Base-by-base conservation (phyloP, 2,113 vertebrate species). In the Cyanistes caeruleus region DNA sequence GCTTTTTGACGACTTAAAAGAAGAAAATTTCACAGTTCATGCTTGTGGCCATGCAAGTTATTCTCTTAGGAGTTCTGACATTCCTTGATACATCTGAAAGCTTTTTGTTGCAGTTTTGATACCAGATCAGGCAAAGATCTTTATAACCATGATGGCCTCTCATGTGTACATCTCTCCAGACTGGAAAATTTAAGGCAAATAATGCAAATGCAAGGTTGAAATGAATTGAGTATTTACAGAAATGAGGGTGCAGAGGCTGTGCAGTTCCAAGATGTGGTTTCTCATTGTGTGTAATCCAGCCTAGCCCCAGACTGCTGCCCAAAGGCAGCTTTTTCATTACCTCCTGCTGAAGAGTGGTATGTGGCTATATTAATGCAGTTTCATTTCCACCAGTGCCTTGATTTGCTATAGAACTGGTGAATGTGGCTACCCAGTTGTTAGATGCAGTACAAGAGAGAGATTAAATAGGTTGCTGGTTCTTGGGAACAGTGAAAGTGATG, bases 231-330 rank as follows among this genome's bases (percentile, higher is more conserved):
- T 7, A 2, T 44, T 67, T 74, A 74, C 35, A 13, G 67, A 76
- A 59, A 52, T 0, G 0, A 0, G 2, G 16, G 3, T 39, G 43
- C 39, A 82, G 31, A 81, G 35, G 11, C 52, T 87, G 15, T 44
- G 13, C 25, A n/a, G 39, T 70, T 67, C 30, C 23, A 51, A 35
- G 52, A 13, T 37, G 64, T 4, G 1, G 8, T 79, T 89, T 46
- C 4, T 76, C 4, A 0, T 18, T 59, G 37, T 51, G 15, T 0
- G 1, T 72, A 53, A 52, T 62, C 24, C 49, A 76, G 0, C 19
- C 14, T 49, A 48, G 15, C n/a, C 46, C 22, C 62, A 91, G 39
- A 35, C 31, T 82, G 49, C 22, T 85, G 27, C 41, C 41, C 35
- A 53, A 48, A 72, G 35, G 62, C 82, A 85, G 27, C 7, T 64